Evolutionary conservation across 2,113 vertebrate species (phyloP), one percentile per base, ranked within the genome.

Genomic region (Entelurus aequoreus): DNA sequence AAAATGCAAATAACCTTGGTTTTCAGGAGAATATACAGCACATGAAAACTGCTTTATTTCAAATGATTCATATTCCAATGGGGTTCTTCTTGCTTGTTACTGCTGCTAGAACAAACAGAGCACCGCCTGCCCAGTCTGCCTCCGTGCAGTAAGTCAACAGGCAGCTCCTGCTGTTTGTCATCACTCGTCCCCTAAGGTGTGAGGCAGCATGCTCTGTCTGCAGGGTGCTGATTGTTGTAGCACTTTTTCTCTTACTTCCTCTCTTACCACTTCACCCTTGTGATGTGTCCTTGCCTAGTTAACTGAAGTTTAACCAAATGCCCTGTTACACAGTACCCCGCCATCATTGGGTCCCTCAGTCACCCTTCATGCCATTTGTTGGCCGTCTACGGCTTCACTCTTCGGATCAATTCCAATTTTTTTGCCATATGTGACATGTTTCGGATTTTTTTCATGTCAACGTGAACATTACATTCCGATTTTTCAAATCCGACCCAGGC

Each of bases 111-210:
- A 37, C 14, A 37, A 57, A 57, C 13, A n/a, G 35, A 19, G 40
- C 48, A 19, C 7, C 9, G 36, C n/a, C 54, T 21, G 36, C 14
- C 38, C 15, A 46, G 4, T 54, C 19, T 21, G 54, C 60, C 8
- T 40, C 63, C 54, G 55, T 62, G 58, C 13, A 38, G 42, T 62
- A 44, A 66, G 57, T 56, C 67, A 13, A 65, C 10, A 8, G 48
- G 61, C 65, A 49, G 35, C 38, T 60, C 72, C 59, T 48, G 63
- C 74, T 80, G 74, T 40, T 75, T 83, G 81, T 82, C 82, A 51
- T 65, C 71, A 62, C 40, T 56, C n/a, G 8, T 40, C 11, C 60
- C 71, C 68, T 8, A 48, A 63, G 19, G 73, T 54, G 63, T 35
- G 0, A 8, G n/a, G 28, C 57, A 52, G 56, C 70, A 62, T 37